phyloP scores from a whole-genome alignment of 2,113 vertebrate genomes.

The Ploceus nigricollis region DNA sequence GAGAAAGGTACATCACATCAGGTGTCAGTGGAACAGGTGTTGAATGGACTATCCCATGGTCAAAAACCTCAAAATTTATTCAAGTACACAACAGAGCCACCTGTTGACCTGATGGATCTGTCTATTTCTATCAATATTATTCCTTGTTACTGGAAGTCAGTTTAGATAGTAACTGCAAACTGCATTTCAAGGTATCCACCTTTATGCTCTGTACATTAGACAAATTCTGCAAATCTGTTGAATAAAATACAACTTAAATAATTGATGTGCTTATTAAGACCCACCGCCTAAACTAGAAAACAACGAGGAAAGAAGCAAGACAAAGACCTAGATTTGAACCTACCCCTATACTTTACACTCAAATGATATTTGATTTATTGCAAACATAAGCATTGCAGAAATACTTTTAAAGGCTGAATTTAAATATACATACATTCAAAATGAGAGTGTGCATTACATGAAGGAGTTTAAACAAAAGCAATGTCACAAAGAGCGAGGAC shows the following conservation, averaged over 20 bases:
- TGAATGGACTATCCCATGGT: neutral
- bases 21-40: neutral
- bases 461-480: neutral
- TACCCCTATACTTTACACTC: neutral
- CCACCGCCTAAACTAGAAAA: neutral
- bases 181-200: neutral
- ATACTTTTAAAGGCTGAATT: neutral
- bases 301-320: neutral
- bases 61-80: neutral
- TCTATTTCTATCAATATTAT: neutral
- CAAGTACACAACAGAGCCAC: neutral
- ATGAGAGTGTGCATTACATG: neutral
- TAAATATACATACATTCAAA: neutral
- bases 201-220: neutral
- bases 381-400: neutral
- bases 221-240: neutral
- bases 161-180: neutral
- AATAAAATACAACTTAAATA: neutral
- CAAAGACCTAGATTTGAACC: neutral
- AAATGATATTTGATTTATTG: neutral
- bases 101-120: neutral
- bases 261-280: neutral
- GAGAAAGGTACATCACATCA: neutral
- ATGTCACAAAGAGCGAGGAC: neutral
- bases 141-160: neutral